Evolutionary conservation across 2,797 vertebrate genomes (phyloP).

Genomic region (Moxostoma hubbsi): DNA sequence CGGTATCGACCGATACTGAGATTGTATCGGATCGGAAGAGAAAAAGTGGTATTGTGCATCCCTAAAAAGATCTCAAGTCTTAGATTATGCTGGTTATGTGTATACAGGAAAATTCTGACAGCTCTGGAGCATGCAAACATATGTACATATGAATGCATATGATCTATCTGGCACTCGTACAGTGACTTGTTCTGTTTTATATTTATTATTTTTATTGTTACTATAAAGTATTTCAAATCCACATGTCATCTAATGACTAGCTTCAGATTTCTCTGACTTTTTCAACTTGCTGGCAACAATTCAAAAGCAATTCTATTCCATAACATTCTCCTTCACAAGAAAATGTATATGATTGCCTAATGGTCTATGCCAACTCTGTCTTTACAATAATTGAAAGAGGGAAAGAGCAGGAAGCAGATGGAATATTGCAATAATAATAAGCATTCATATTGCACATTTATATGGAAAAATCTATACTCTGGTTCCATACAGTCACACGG

Average conservation of each 20-base stretch:
- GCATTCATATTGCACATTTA: conserved; percentile 59
- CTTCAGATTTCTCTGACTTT: conserved; percentile 6
- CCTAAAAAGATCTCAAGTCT: no score
- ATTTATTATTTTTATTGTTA: no score
- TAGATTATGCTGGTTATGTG: no score
- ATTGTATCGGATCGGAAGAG: no score
- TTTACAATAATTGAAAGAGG: conserved; percentile 57
- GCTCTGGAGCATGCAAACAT: no score
- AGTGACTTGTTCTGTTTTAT: no score
- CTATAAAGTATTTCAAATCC: conserved; percentile 5
- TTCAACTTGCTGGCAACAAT: conserved; percentile 19
- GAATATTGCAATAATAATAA: conserved; percentile 55
- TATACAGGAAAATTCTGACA: no score
- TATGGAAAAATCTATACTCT: conserved; percentile 51
- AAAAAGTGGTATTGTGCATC: no score
- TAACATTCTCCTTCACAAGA: not conserved
- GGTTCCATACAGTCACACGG: conserved; percentile 22
- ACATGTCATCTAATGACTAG: conserved; percentile 2
- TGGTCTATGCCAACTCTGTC: conserved; percentile 66
- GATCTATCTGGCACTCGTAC: not conserved
- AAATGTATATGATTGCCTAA: conserved; percentile 1
- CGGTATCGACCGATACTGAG: no score
- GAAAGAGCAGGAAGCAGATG: conserved; percentile 36
- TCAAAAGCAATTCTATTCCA: conserved; percentile 20
- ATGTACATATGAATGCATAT: not conserved